Conservation (phyloP, 2,888 invertebrate species). For the Pammene aurita region DNA sequence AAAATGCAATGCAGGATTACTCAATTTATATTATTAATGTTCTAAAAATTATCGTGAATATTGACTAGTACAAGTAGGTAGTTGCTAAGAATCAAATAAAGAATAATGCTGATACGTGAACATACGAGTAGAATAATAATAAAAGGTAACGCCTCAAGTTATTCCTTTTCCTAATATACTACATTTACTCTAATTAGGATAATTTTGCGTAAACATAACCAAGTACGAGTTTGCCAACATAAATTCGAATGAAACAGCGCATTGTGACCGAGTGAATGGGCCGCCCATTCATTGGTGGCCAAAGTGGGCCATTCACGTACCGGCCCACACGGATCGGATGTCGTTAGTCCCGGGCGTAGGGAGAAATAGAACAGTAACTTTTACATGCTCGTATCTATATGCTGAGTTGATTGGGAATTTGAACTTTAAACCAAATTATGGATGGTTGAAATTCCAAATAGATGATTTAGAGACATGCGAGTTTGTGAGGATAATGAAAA, state of each 20-base stretch:
- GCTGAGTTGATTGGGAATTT: background rate
- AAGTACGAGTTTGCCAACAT: conserved; percentile 25
- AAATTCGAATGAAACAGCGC: conserved; percentile 45
- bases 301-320: conserved; percentile 59
- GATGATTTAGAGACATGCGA: background rate
- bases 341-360: conserved; percentile 45
- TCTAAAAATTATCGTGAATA: no score
- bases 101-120: no score
- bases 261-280: conserved; percentile 52
- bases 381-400: background rate
- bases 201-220: background rate
- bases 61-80: no score
- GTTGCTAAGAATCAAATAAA: no score
- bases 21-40: no score
- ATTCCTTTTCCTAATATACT: no score
- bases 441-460: background rate
- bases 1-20: no score
- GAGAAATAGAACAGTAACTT: conserved; percentile 19
- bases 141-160: no score
- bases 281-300: conserved; percentile 56
- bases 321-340: conserved; percentile 58
- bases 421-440: background rate
- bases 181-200: background rate
- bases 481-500: background rate
- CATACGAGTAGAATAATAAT: no score